These are phyloP conservation scores for Nymphicus hollandicus DNA, from an alignment of 2,113 vertebrate genomes.

Conservation along the genomic window DNA sequence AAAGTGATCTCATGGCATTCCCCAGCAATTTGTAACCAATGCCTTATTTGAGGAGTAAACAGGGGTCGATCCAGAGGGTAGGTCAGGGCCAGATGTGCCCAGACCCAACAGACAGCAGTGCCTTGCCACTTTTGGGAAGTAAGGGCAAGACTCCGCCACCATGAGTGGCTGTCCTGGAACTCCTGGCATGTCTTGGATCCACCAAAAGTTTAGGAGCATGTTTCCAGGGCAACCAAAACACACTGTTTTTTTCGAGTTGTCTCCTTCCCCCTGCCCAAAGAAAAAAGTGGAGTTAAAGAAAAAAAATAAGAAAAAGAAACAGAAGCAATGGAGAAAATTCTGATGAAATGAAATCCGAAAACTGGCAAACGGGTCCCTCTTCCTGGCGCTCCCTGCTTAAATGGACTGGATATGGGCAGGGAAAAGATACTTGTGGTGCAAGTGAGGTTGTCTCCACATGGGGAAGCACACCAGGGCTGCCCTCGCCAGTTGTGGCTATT, in stretches of 20 bases:
- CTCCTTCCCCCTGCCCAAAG: slow-evolving; percentile 58
- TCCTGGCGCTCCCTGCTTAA: neutral
- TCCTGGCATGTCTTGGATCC: neutral
- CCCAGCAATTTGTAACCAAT: neutral
- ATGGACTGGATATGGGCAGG: neutral
- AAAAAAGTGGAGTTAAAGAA: neutral
- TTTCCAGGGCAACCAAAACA: slow-evolving; percentile 48
- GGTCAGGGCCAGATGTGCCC: neutral
- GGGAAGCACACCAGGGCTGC: neutral
- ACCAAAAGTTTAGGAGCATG: neutral
- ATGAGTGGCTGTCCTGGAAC: slow-evolving; percentile 1
- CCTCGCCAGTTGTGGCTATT: accelerated
- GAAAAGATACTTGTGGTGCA: neutral
- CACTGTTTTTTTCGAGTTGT: slow-evolving; percentile 57
- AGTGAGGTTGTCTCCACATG: accelerated
- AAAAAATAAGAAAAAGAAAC: neutral
- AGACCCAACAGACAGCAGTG: neutral
- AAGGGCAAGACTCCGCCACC: neutral
- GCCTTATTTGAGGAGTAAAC: neutral
- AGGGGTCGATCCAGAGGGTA: neutral
- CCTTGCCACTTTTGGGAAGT: neutral
- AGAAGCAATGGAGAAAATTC: slow-evolving; percentile 70
- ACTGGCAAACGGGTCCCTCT: slow-evolving; percentile 26
- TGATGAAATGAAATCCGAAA: slow-evolving; percentile 73
- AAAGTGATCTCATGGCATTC: neutral